phyloP scores from a whole-genome alignment of 92 coral and sea anemone species.

The Zoanthus gigantus region DNA sequence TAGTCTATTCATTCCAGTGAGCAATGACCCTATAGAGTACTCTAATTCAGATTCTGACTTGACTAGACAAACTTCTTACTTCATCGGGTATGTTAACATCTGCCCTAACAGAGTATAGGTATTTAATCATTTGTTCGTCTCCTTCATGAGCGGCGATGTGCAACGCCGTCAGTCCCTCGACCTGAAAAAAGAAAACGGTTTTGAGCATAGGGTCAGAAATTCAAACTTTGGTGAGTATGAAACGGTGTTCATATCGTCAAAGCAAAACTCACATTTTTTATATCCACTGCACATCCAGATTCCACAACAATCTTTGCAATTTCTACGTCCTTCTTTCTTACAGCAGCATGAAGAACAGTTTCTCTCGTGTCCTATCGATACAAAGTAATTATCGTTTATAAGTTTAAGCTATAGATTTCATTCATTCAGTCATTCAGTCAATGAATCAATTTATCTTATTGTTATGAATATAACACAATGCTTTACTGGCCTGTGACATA shows the following conservation, averaged over 20 bases:
- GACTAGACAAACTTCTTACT: slow-evolving; percentile 45
- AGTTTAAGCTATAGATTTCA: neutral
- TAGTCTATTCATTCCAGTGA: neutral
- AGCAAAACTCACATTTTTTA: slow-evolving; percentile 79
- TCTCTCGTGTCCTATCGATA: slow-evolving; percentile 79
- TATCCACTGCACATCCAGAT: slow-evolving; percentile 83
- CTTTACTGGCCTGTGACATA: too few relatives aligned
- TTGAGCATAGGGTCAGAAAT: neutral
- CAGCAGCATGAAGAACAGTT: slow-evolving; percentile 90
- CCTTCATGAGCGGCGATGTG: slow-evolving; percentile 97
- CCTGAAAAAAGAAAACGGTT: slow-evolving; percentile 52
- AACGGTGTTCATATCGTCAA: neutral
- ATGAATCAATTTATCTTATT: too few relatives aligned
- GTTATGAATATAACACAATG: too few relatives aligned
- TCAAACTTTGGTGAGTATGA: neutral
- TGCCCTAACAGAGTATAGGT: slow-evolving; percentile 77
- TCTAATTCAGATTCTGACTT: neutral
- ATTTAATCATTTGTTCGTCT: slow-evolving; percentile 88
- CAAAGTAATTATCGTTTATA: neutral
- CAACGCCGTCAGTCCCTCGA: slow-evolving; percentile 94
- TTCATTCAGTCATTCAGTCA: neutral
- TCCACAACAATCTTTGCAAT: slow-evolving; percentile 89
- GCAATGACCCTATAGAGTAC: neutral
- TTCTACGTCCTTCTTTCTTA: slow-evolving; percentile 82
- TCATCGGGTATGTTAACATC: slow-evolving; percentile 83